These are phyloP conservation scores for Oostethus manadensis DNA, from an alignment of 2,113 vertebrate species.

Conservation along the genomic window DNA sequence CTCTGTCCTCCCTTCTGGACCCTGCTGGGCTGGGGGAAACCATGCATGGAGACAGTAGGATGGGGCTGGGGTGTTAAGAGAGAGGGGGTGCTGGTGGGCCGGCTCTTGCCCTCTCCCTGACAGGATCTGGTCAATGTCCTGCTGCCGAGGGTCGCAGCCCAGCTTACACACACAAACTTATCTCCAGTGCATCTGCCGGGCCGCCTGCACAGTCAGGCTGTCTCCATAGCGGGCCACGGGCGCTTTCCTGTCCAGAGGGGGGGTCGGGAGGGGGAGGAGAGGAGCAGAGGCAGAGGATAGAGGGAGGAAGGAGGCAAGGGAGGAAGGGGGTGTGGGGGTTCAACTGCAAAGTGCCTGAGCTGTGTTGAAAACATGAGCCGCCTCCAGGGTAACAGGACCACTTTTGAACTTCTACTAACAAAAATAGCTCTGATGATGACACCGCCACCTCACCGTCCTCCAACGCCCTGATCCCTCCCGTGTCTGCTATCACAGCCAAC, in stretches of 20 bases:
- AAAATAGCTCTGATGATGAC: constrained; percentile 56
- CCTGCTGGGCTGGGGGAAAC: constrained; percentile 51
- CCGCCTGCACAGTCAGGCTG: constrained; percentile 97
- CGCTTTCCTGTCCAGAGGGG: constrained; percentile 83
- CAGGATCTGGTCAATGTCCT: constrained; percentile 99
- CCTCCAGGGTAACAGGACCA: constrained; percentile 70
- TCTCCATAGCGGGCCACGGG: constrained; percentile 88
- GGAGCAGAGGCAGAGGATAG: constrained; percentile 66
- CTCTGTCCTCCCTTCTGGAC: constrained; percentile 64
- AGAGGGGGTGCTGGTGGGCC: constrained; percentile 73
- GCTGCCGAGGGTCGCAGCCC: constrained; percentile 91
- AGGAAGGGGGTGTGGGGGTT: constrained; percentile 41
- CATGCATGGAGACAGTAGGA: constrained; percentile 58
- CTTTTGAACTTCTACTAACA: constrained; percentile 70
- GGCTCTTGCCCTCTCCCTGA: constrained; percentile 88
- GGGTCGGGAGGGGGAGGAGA: constrained; percentile 58
- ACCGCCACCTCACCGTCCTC: constrained; percentile 51
- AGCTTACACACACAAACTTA: constrained; percentile 99
- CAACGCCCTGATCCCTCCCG: constrained; percentile 33
- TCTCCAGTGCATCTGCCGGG: constrained; percentile 90
- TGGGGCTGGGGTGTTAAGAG: constrained; percentile 63
- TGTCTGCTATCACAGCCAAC: constrained; percentile 64
- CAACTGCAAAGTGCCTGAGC: constrained; percentile 80
- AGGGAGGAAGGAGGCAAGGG: constrained; percentile 55
- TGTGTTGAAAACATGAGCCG: constrained; percentile 78